Evolutionary conservation across 2,888 invertebrate genomes (phyloP).

Genomic region (Nomada goodeniana): DNA sequence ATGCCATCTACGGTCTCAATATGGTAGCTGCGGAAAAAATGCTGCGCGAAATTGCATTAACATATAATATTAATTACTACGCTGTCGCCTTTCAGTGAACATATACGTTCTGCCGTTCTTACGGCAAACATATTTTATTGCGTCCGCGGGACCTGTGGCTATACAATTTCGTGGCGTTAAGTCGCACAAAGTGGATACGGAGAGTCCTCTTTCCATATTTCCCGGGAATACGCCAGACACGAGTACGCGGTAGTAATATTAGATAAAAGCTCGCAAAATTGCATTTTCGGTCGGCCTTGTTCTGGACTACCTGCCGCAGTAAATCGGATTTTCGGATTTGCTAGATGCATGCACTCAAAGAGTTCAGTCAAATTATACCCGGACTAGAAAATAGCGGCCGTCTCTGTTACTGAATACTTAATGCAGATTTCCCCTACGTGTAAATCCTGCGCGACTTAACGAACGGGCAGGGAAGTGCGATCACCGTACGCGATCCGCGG

Average conservation of each 20-base stretch:
- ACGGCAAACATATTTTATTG: conserved; percentile 41
- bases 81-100: conserved; percentile 12
- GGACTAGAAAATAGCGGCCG: conserved; percentile 45
- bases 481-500: background rate
- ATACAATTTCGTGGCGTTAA: conserved; percentile 34
- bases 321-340: conserved; percentile 76
- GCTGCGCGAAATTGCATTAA: conserved; percentile 13
- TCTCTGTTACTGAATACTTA: conserved; percentile 60
- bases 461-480: conserved; percentile 1
- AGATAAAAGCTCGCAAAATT: conserved; percentile 71
- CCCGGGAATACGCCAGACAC: conserved; percentile 54
- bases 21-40: background rate
- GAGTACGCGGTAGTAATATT: conserved; percentile 63
- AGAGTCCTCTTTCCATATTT: conserved; percentile 56
- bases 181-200: conserved; percentile 19
- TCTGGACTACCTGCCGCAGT: conserved; percentile 60
- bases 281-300: conserved; percentile 67
- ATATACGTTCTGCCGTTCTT: conserved; percentile 11
- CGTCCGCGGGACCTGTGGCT: conserved; percentile 23
- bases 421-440: conserved; percentile 31
- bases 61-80: background rate
- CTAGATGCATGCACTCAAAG: conserved; percentile 73
- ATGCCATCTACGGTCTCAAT: background rate
- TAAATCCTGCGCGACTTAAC: conserved; percentile 8
- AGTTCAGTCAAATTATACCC: conserved; percentile 62